Base-by-base conservation (phyloP, 2,888 invertebrate genomes). In the Chrysopilus asiliformis region DNA sequence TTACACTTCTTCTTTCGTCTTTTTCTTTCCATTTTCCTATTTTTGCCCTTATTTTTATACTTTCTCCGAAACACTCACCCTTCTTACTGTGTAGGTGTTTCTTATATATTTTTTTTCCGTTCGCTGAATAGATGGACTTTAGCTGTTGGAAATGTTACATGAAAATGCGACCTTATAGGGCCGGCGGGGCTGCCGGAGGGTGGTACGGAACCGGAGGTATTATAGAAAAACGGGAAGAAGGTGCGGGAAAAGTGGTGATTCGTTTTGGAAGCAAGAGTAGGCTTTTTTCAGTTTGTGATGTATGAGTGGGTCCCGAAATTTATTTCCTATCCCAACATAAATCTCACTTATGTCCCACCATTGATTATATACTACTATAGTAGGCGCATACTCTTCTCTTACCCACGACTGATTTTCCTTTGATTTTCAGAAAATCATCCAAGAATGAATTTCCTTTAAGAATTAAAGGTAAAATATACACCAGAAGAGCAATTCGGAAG, bases 311-410 rank as follows among this genome's bases (percentile, higher is more conserved):
- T 32, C 33, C 33, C 28, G 32, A 19, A 38, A 38, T 38, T 38
- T 38, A 32, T 38, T 28, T 32, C 26, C 32, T 27, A 38, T 29
- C 28, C 38, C 28, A 38, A 22, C 38, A 38, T 38, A 32, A 38
- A 38, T 38, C 38, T 38, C 32, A 38, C 38, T 38, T 38, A 38
- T 38, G 32, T 32, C 32, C 38, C 38, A 27, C 20, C 29, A 32
- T 32, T 38, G 38, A 38, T 38, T 38, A 38, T 38, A 15, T 20
- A 32, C 32, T 7, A n/a, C n/a, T n/a, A n/a, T n/a, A n/a, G n/a
- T n/a, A n/a, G n/a, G n/a, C n/a, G n/a, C n/a, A n/a, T n/a, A n/a
- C n/a, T n/a, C n/a, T n/a, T n/a, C 10, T 7, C 22, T 22, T 22
- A 7, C 22, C 7, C 22, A 22, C 10, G 22, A 22, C 22, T 8